A percentile compares a stretch with the other conserved stretches of the same genome.
Conservation (phyloP, 1,140 invertebrate genomes). For the Xylocopa sonorina region DNA sequence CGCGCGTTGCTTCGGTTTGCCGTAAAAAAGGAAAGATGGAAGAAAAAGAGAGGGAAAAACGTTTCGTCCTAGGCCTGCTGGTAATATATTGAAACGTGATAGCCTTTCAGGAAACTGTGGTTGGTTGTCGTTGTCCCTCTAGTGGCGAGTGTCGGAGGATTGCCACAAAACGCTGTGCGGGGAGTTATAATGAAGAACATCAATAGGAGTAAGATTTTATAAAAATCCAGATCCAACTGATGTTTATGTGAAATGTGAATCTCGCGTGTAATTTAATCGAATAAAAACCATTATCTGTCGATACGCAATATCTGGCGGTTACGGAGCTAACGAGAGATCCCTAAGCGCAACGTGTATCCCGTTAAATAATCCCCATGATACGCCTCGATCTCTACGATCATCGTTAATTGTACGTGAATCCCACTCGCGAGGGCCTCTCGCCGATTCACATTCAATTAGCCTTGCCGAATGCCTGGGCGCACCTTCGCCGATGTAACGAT, state of each 20-base stretch:
- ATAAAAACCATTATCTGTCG: background rate
- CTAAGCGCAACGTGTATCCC: conserved; percentile 12
- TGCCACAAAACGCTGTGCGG: too few relatives aligned
- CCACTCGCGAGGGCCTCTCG: conserved; percentile 37
- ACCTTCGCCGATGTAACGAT: conserved; percentile 64
- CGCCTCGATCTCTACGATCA: conserved; percentile 35
- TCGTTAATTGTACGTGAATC: conserved; percentile 66
- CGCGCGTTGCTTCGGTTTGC: too few relatives aligned
- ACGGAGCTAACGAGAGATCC: conserved; percentile 25
- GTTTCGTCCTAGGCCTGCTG: too few relatives aligned
- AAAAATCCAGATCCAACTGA: too few relatives aligned
- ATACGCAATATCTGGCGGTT: conserved; percentile 14
- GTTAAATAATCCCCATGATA: conserved; percentile 39
- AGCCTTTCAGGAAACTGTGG: too few relatives aligned
- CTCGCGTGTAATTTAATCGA: conserved; percentile 25
- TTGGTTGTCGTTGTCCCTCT: too few relatives aligned
- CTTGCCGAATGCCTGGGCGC: conserved; percentile 45
- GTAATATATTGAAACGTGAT: too few relatives aligned
- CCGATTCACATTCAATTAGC: conserved; percentile 60
- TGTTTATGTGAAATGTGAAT: conserved; percentile 5
- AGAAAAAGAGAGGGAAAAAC: too few relatives aligned
- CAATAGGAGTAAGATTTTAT: too few relatives aligned
- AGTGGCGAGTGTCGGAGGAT: too few relatives aligned
- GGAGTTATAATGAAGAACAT: too few relatives aligned
- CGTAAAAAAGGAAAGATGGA: too few relatives aligned